Evolutionary conservation across 1,140 invertebrate genomes (phyloP).

Genomic region (Drosophila malerkotliana): DNA sequence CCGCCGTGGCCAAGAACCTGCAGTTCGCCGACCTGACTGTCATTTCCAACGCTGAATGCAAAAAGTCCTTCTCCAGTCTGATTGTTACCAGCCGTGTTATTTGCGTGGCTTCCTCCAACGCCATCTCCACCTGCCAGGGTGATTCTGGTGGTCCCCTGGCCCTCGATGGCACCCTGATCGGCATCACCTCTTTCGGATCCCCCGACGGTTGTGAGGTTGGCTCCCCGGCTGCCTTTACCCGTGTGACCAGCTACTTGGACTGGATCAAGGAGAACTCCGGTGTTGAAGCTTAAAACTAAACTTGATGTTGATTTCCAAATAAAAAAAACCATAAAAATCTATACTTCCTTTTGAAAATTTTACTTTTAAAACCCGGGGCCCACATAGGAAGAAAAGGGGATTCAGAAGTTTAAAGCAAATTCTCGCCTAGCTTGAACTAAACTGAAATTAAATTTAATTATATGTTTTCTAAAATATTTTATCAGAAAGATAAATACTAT

Average conservation of each 20-base stretch:
- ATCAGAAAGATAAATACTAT: too few species aligned
- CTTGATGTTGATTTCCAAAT: too few species aligned
- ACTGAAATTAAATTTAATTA: too few species aligned
- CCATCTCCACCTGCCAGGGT: constrained; percentile 27
- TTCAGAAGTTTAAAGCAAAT: too few species aligned
- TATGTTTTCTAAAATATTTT: too few species aligned
- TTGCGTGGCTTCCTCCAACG: constrained; percentile 36
- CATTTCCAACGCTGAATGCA: constrained; percentile 21
- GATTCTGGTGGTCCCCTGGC: constrained; percentile 49
- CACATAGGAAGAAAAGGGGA: too few species aligned
- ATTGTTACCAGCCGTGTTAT: constrained; percentile 24
- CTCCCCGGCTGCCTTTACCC: constrained; percentile 81
- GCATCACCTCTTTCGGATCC: constrained; percentile 83
- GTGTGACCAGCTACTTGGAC: constrained; percentile 83
- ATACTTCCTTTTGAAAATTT: too few species aligned
- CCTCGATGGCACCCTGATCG: constrained; percentile 53
- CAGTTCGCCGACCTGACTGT: constrained; percentile 32
- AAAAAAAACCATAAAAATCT: too few species aligned
- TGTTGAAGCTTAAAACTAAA: background rate
- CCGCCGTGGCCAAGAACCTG: constrained; percentile 14
- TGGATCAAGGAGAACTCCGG: constrained; percentile 50
- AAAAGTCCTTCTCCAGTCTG: constrained; percentile 7
- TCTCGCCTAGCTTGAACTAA: too few species aligned
- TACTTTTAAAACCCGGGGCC: too few species aligned
- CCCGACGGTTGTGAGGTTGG: constrained; percentile 77